Base-by-base conservation (phyloP, 2,888 invertebrate genomes). In the Polydrusus pterygomalis region DNA sequence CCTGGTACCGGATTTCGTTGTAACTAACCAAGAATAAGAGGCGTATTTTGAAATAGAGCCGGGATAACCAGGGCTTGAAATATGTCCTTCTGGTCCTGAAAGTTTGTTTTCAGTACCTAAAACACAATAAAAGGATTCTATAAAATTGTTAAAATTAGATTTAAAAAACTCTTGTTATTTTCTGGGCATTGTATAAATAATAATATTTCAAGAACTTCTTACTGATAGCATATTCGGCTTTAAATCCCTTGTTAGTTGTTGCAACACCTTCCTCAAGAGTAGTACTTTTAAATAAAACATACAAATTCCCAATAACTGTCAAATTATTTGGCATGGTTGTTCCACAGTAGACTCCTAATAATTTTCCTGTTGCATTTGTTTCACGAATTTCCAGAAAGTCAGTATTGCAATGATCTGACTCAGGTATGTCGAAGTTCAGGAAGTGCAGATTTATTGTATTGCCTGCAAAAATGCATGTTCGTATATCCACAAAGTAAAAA, bases 311-410 rank as follows among this genome's bases (percentile, higher is more conserved):
- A 74, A 88, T 87, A 8, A 90, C 88, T 1, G 87, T 88, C 0
- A 90, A 88, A 79, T 92, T 91, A 1, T 87, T 86, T 0, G 95
- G 95, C 13, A 90, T 81, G 1, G 88, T 87, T 54, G 86, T 89
- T 10, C 96, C 95, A 87, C 97, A 97, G 84, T 90, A 96, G 3
- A 93, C 89, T 0, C 92, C 93, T 13, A 96, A 82, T 13, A 97
- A 83, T 18, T 87, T 87, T 6, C 97, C 97, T 7, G 87, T 86
- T 0, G 90, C 89, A 81, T 90, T 86, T 0, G 88, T 85, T 88
- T 94, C 92, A 34, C 96, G 91, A 70, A 98, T 89, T 89, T 97
- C 97, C 40, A 98, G 87, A 86, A 94, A 97, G 86, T 98, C 97
- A 51, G 91, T 90, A 82, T 94, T 93, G 84, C 98, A 98, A 80